phyloP scores from a whole-genome alignment of 2,113 vertebrate genomes.

The Petrocephalus zakoni region DNA sequence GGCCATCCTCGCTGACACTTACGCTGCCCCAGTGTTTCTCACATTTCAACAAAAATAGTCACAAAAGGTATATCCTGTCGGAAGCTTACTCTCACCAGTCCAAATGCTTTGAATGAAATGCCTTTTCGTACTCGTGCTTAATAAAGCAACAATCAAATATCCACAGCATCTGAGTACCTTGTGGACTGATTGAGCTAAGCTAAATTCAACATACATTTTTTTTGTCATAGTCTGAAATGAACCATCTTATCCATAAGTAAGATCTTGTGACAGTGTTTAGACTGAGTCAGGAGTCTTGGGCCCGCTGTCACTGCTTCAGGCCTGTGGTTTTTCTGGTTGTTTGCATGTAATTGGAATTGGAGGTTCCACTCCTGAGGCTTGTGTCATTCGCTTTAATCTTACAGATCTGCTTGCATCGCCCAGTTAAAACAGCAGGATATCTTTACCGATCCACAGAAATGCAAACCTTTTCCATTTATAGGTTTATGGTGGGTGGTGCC shows the following conservation, averaged over 20 bases:
- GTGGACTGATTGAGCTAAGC: neutral
- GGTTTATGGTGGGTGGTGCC: neutral
- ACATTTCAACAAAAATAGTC: neutral
- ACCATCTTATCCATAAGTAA: neutral
- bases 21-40: neutral
- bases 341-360: neutral
- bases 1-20: neutral
- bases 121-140: neutral
- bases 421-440: neutral
- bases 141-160: neutral
- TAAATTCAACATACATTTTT: neutral
- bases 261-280: neutral
- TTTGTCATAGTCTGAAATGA: neutral
- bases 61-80: neutral
- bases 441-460: neutral
- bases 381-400: neutral
- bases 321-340: neutral
- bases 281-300: neutral
- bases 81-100: neutral
- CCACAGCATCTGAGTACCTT: neutral
- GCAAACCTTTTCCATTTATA: neutral
- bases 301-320: neutral
- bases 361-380: neutral
- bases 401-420: neutral
- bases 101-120: neutral